Evolutionary conservation across 2,888 invertebrate species (phyloP), one percentile per base, ranked within the genome.

Genomic region (Drosophila bunnanda): DNA sequence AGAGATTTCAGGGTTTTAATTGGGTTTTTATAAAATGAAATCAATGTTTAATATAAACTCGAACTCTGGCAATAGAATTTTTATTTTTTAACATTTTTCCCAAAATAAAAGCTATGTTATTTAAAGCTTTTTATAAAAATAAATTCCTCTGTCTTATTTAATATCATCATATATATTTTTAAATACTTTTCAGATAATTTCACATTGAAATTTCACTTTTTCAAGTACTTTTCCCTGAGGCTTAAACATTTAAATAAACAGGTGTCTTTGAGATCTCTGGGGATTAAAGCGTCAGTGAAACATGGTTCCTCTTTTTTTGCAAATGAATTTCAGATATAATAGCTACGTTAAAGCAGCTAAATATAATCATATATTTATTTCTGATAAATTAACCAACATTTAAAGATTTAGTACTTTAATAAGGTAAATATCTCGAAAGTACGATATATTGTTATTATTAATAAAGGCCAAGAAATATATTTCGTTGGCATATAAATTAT

Each of bases 1-100:
- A 92, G 2, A 10, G 6, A 4, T 20, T 32, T 3, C 4, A 10
- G 4, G 10, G 7, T 12, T 12, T 15, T 20, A 20, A 13, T 32
- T 0, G 10, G n/a, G 7, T 1, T 8, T 17, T 1, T 1, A n/a
- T 10, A 17, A 13, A 1, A 43, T 2, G 15, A 8, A 43, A 15
- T 8, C 13, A 17, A n/a, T n/a, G n/a, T n/a, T 46, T 12, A 32
- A 30, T 28, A 12, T 1, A 28, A 46, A 28, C n/a, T 46, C n/a
- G 6, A 44, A n/a, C 9, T 25, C 2, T 25, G 8, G 13, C 13
- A 13, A 8, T 13, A 22, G 2, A 22, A 43, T 10, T 10, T 6
- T 32, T 4, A 10, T 12, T 12, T 32, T 12, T 4, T 9, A 2
- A 25, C 25, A 4, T 30, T 12, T 12, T 32, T 12, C 4, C 12